Base-by-base conservation (phyloP, 2,888 invertebrate species). In the Psylliodes chrysocephalus region DNA sequence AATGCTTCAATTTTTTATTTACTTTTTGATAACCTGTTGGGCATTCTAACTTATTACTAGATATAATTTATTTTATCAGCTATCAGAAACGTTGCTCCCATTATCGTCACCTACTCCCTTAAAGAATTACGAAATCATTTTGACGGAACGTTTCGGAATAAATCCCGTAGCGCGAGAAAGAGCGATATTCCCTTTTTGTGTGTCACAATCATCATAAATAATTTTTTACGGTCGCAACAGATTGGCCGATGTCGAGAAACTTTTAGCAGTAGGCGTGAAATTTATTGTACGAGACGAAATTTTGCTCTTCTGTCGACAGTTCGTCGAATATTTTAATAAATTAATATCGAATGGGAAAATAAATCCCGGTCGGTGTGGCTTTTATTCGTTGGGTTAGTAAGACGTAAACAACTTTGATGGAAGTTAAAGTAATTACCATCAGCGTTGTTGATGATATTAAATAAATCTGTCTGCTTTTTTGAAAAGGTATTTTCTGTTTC, bases 311-410 rank as follows among this genome's bases (percentile, higher is more conserved):
- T 44, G 33, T 46, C 14, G 56, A 56, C 56, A 28, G 30, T 44
- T 12, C 17, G 8, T 56, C 46, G 56, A 56, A 56, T 56, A 56
- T 56, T 33, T 56, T 56, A 56, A 56, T 56, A 56, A 44, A 56
- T 56, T 56, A 56, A 52, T 35, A 51, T 17, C 2, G 33, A 33
- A 51, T 33, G 7, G 10, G 33, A 22, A n/a, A n/a, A n/a, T n/a
- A n/a, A n/a, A n/a, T n/a, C n/a, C n/a, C n/a, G n/a, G n/a, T n/a
- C n/a, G n/a, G n/a, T n/a, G n/a, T n/a, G n/a, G n/a, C n/a, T n/a
- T n/a, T n/a, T n/a, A n/a, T n/a, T n/a, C n/a, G n/a, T n/a, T n/a
- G n/a, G n/a, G n/a, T n/a, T n/a, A n/a, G n/a, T n/a, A n/a, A n/a
- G n/a, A n/a, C n/a, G n/a, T n/a, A n/a, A n/a, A n/a, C n/a, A n/a